These are phyloP conservation scores for Kradibia gibbosae DNA, from an alignment of 1,140 invertebrate genomes.

Conservation along the genomic window DNA sequence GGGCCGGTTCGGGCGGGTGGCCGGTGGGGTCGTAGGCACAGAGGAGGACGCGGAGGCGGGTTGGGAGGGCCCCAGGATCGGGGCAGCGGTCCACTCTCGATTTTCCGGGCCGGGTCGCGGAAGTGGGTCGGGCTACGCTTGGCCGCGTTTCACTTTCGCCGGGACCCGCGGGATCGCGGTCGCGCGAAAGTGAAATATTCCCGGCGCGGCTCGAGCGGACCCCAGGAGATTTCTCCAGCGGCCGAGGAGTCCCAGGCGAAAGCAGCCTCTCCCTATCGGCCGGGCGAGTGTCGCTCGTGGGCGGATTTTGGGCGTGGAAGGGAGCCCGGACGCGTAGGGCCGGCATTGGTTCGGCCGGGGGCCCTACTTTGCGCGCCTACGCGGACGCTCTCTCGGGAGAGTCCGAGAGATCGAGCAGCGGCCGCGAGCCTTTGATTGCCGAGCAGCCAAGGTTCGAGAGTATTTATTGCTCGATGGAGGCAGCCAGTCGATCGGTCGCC, in stretches of 20 bases:
- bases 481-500: too few relatives aligned
- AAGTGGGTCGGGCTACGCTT: constrained; percentile 56
- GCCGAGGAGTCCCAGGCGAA: neutral
- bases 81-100: constrained; percentile 56
- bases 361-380: neutral
- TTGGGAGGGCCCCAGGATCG: constrained; percentile 7
- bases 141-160: constrained; percentile 53
- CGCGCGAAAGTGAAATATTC: constrained; percentile 48
- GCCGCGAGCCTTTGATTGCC: too few relatives aligned
- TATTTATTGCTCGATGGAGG: too few relatives aligned
- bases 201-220: neutral
- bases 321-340: neutral
- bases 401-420: neutral
- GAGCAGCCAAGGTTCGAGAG: too few relatives aligned
- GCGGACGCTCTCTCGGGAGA: neutral
- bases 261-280: too few relatives aligned
- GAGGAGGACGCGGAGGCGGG: too few relatives aligned
- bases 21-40: too few relatives aligned
- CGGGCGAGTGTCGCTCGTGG: too few relatives aligned
- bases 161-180: neutral
- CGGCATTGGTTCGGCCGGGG: neutral
- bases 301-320: neutral
- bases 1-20: too few relatives aligned
- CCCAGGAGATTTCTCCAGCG: neutral
- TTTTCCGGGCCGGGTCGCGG: constrained; percentile 49